Evolutionary conservation across 2,888 invertebrate genomes (phyloP), one percentile per base, ranked within the genome.

Genomic region (Parasteatoda lunata): DNA sequence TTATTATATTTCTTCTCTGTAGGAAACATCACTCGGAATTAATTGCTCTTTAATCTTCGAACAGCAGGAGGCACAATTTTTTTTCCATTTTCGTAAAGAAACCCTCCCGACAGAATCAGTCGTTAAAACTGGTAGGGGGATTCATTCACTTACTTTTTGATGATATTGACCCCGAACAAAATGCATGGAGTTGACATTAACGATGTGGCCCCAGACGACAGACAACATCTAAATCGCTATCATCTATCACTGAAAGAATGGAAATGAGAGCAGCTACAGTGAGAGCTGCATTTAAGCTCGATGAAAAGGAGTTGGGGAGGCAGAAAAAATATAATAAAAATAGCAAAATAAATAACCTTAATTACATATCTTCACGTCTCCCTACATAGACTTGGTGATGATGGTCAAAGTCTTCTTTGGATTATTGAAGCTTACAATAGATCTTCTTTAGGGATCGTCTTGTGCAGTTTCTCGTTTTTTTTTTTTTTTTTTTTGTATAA

Each of bases 281-380:
- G 66, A 73, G 73, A 47, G 72, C n/a, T 15, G 51, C 69, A 70
- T 78, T 78, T 70, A 69, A 54, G 54, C 49, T 51, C 72, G 54
- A 66, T 73, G 68, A 66, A 73, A 73, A 15, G 52, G 66, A 59
- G 64, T 64, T 65, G 30, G 73, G 59, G 70, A 54, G 51, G n/a
- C 71, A 80, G 65, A 80, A 72, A 72, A 73, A 30, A 72, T 9
- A 66, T 73, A 73, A 80, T 73, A 66, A 30, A 72, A 15, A 66
- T 73, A 73, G 66, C 65, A 73, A 80, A 80, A 80, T 80, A 80
- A 80, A 80, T 80, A 80, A 65, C 80, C 80, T 72, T 80, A 80
- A 80, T 80, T 80, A 80, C 72, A 80, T 73, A 72, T 80, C 73
- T 71, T 47, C 66, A 49, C 51, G 72, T 80, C 80, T 52, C 45